Evolutionary conservation across 2,888 invertebrate species (phyloP).

Genomic region (Carcina quercana): DNA sequence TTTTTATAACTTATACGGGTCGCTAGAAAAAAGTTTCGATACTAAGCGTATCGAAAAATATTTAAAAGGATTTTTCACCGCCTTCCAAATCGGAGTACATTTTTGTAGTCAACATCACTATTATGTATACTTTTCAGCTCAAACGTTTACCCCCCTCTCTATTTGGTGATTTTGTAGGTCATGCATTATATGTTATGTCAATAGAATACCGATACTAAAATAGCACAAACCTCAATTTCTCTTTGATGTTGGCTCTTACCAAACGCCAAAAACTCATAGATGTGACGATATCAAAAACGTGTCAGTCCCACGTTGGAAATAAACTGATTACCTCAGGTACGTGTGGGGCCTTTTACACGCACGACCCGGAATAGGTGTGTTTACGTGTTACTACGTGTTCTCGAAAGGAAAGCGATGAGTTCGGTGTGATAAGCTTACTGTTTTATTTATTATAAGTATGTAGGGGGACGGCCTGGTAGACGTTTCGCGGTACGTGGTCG

Average conservation of each 20-base stretch:
- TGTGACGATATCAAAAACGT: slow-evolving; percentile 28
- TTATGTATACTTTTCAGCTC: too few species aligned
- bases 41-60: too few species aligned
- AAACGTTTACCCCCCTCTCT: too few species aligned
- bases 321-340: slow-evolving; percentile 38
- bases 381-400: slow-evolving; percentile 18
- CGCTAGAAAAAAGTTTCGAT: too few species aligned
- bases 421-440: background rate
- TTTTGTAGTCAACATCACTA: too few species aligned
- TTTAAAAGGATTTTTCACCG: too few species aligned
- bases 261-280: slow-evolving; percentile 20
- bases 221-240: too few species aligned
- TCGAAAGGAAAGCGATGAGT: slow-evolving; percentile 7
- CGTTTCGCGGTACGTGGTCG: background rate
- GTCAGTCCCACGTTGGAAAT: slow-evolving; percentile 23
- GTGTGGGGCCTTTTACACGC: slow-evolving; percentile 10
- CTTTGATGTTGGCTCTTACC: slow-evolving; percentile 20
- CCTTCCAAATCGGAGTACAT: too few species aligned
- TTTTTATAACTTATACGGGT: too few species aligned
- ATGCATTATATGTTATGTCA: too few species aligned
- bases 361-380: slow-evolving; percentile 15
- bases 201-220: too few species aligned
- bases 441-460: background rate
- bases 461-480: background rate
- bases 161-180: too few species aligned